These are phyloP conservation scores for Drosophila putrida DNA, from an alignment of 2,888 invertebrate species.

Conservation along the genomic window DNA sequence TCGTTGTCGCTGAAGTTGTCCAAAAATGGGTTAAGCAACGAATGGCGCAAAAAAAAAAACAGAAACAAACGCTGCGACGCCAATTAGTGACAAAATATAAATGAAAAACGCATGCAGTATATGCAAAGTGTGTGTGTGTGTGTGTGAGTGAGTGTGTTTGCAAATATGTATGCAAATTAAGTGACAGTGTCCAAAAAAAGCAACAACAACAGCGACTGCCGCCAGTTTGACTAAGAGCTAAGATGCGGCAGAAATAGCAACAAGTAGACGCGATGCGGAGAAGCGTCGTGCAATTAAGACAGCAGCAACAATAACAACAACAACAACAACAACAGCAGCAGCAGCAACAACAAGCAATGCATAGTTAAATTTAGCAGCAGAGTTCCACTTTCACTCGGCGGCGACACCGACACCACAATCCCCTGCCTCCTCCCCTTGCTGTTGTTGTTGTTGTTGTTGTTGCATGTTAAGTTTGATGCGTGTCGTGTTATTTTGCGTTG, in stretches of 20 bases:
- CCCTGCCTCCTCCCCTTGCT: slow-evolving; percentile 26
- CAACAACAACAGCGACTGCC: slow-evolving; percentile 41
- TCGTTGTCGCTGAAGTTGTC: slow-evolving; percentile 31
- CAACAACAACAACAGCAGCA: slow-evolving; percentile 31
- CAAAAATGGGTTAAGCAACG: slow-evolving; percentile 66
- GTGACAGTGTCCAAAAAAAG: slow-evolving; percentile 59
- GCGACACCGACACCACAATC: slow-evolving; percentile 52
- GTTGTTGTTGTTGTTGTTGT: slow-evolving; percentile 28
- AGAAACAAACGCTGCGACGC: slow-evolving; percentile 63
- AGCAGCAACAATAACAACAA: slow-evolving; percentile 52
- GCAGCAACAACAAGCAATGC: slow-evolving; percentile 46
- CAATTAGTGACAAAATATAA: slow-evolving; percentile 78
- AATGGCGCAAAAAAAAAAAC: slow-evolving; percentile 36
- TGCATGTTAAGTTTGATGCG: slow-evolving; percentile 56
- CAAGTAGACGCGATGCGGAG: slow-evolving; percentile 68
- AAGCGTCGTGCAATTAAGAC: slow-evolving; percentile 76
- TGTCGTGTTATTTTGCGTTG: slow-evolving; percentile 40
- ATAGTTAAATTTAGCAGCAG: slow-evolving; percentile 82
- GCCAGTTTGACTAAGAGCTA: slow-evolving; percentile 77
- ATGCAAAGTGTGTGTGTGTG: slow-evolving; percentile 11
- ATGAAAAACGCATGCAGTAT: slow-evolving; percentile 65
- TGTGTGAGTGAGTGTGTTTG: slow-evolving; percentile 33
- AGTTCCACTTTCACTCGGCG: slow-evolving; percentile 82
- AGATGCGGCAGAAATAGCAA: slow-evolving; percentile 75
- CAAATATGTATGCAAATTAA: slow-evolving; percentile 64